Conservation (phyloP, 2,797 vertebrate species). For the Caiman crocodilus region DNA sequence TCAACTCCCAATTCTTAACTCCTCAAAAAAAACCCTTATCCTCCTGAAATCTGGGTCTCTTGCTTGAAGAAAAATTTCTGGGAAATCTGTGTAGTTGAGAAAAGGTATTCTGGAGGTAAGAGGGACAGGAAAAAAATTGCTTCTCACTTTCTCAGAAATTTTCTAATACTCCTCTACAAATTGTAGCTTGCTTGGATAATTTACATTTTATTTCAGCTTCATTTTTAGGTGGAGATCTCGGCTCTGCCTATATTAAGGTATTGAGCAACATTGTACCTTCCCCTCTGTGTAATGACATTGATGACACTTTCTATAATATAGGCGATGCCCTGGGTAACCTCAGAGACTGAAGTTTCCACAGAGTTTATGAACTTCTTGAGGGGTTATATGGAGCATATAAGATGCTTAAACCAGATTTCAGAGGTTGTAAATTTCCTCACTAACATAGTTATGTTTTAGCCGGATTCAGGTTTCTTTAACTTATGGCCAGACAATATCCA, state of each 20-base stretch:
- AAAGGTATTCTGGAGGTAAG: constrained; percentile 4
- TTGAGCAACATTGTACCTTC: background rate
- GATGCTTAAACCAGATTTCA: accelerated
- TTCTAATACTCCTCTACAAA: background rate
- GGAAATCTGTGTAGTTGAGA: constrained; percentile 17
- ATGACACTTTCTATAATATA: constrained; percentile 10
- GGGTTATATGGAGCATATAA: background rate
- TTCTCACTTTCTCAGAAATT: background rate
- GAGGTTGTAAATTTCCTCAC: background rate
- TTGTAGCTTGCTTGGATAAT: constrained; percentile 18
- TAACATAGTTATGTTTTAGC: background rate
- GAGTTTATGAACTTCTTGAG: background rate
- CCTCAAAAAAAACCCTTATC: constrained; percentile 7
- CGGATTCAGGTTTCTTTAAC: constrained; percentile 8
- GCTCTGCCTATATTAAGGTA: constrained; percentile 4
- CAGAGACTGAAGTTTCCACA: constrained; percentile 28
- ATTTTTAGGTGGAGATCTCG: constrained; percentile 31
- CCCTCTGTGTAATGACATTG: background rate
- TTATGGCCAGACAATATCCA: background rate
- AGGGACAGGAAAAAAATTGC: background rate
- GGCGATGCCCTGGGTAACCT: background rate
- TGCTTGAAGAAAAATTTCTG: constrained; percentile 18
- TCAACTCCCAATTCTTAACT: constrained; percentile 39
- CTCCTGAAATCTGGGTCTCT: constrained; percentile 34
- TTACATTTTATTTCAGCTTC: constrained; percentile 4